Evolutionary conservation across 2,888 invertebrate species (phyloP).

Genomic region (Rhopalosiphum nymphaeae): DNA sequence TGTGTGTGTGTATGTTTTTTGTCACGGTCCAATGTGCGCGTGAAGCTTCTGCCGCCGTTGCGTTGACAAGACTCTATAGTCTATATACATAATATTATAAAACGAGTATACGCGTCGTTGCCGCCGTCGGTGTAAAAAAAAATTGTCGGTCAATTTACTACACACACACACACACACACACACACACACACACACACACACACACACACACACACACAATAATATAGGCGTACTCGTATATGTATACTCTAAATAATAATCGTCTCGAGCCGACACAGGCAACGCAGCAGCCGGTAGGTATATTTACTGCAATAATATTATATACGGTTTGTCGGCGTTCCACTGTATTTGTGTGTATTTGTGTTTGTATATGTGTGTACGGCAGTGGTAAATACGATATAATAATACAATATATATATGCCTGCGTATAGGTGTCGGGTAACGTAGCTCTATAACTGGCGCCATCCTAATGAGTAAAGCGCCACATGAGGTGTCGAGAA

Average conservation of each 20-base stretch:
- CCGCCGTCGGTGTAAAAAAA: conserved; percentile 1
- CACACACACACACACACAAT: too few species aligned
- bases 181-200: neutral
- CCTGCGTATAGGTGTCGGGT: conserved; percentile 60
- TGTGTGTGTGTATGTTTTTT: neutral
- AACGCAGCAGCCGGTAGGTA: neutral
- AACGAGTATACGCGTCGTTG: conserved; percentile 22
- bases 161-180: neutral
- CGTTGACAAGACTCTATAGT: conserved; percentile 2
- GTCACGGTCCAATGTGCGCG: conserved; percentile 35
- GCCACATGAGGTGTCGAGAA: conserved; percentile 65
- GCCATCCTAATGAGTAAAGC: conserved; percentile 65
- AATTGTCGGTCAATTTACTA: conserved; percentile 50
- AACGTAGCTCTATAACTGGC: conserved; percentile 47
- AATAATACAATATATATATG: conserved; percentile 15
- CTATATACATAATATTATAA: neutral
- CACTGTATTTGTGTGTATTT: neutral
- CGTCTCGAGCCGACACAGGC: neutral
- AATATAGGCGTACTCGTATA: neutral
- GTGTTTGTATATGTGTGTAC: neutral
- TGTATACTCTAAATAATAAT: conserved; percentile 15
- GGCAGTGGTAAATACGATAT: conserved; percentile 50
- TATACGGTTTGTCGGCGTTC: neutral
- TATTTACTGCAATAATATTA: neutral
- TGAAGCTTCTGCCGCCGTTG: conserved; percentile 11